These are phyloP conservation scores for Acrobasis repandana DNA, from an alignment of 2,888 invertebrate genomes.

Conservation along the genomic window DNA sequence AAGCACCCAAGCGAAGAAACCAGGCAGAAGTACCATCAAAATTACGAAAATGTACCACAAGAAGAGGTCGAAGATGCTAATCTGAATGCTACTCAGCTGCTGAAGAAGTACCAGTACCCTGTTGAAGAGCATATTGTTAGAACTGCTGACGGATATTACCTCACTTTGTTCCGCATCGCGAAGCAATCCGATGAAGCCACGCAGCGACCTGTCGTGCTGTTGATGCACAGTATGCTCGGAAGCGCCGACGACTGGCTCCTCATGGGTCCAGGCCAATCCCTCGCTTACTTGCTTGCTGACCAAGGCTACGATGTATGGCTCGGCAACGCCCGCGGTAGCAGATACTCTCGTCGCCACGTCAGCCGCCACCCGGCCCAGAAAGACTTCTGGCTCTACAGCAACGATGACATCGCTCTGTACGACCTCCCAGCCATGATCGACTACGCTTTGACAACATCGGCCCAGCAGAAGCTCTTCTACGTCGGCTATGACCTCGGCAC, in stretches of 20 bases:
- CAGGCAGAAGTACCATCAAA: slow-evolving; percentile 44
- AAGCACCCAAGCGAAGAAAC: slow-evolving; percentile 55
- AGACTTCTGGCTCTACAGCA: slow-evolving; percentile 3
- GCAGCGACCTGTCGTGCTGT: slow-evolving; percentile 53
- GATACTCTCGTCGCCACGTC: slow-evolving; percentile 83
- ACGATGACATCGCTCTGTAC: slow-evolving; percentile 87
- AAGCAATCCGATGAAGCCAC: slow-evolving; percentile 43
- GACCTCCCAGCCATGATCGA: slow-evolving; percentile 93
- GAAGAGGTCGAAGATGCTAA: slow-evolving; percentile 44
- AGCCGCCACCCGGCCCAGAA: slow-evolving; percentile 6
- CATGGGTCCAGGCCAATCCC: slow-evolving; percentile 49
- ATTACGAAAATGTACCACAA: slow-evolving; percentile 41
- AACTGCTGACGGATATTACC: slow-evolving; percentile 32
- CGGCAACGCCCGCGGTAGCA: slow-evolving; percentile 89
- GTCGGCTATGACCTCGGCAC: slow-evolving; percentile 89
- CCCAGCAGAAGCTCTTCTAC: slow-evolving; percentile 84
- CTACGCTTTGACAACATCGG: slow-evolving; percentile 74
- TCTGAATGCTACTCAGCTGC: slow-evolving; percentile 59
- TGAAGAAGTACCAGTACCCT: slow-evolving; percentile 60
- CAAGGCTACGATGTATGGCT: slow-evolving; percentile 90
- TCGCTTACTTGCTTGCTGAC: slow-evolving; percentile 79
- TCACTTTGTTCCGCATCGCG: slow-evolving; percentile 69
- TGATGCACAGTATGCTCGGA: slow-evolving; percentile 65
- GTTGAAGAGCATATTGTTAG: slow-evolving; percentile 64
- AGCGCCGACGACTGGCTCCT: slow-evolving; percentile 61